phyloP scores from a whole-genome alignment of 2,888 invertebrate species.

The Habroteleia sp. region DNA sequence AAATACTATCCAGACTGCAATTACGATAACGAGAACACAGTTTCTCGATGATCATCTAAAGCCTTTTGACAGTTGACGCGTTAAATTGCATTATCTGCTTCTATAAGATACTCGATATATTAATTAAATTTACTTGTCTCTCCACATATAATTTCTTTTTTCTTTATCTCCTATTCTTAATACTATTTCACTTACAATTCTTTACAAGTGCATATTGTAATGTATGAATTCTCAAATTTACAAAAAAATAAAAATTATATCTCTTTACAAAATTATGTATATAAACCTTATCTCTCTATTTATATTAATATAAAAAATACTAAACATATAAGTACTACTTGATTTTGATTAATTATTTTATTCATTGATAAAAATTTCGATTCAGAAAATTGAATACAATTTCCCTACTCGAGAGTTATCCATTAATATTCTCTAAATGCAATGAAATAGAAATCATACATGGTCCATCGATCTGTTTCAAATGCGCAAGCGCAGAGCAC shows the following conservation, averaged over 20 bases:
- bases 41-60: constrained; percentile 11
- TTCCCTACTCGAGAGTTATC: constrained; percentile 20
- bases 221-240: too few relatives aligned
- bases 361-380: constrained; percentile 9
- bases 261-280: too few relatives aligned
- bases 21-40: constrained; percentile 19
- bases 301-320: too few relatives aligned
- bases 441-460: constrained; percentile 37
- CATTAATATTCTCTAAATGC: constrained; percentile 23
- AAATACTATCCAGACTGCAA: constrained; percentile 14
- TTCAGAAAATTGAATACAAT: too few relatives aligned
- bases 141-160: too few relatives aligned
- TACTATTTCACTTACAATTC: background rate
- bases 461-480: constrained; percentile 60
- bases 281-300: too few relatives aligned
- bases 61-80: constrained; percentile 29
- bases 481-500: constrained; percentile 55
- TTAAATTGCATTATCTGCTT: constrained; percentile 28
- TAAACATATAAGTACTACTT: too few relatives aligned
- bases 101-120: constrained; percentile 4
- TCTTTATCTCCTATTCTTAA: too few relatives aligned
- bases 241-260: too few relatives aligned
- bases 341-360: too few relatives aligned
- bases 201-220: background rate
- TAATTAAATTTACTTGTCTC: constrained; percentile 17